Conservation (phyloP, 2,888 invertebrate genomes). For the Ditylenchus weischeri region DNA sequence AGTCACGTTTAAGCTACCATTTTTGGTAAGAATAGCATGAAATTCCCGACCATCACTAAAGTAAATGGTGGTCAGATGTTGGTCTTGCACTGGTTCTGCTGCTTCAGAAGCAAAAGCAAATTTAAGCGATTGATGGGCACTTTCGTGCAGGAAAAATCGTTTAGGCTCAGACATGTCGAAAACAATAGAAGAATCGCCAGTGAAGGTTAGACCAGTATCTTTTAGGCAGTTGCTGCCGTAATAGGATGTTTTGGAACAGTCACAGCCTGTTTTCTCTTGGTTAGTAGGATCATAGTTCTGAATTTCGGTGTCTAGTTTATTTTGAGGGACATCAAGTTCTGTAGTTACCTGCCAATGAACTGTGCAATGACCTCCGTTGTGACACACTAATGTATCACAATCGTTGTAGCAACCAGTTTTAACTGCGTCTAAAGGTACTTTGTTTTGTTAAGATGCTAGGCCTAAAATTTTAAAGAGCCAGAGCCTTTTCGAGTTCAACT, state of each 20-base stretch:
- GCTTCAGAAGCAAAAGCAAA: constrained; percentile 42
- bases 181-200: constrained; percentile 31
- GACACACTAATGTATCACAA: constrained; percentile 43
- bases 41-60: constrained; percentile 37
- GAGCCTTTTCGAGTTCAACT: too few relatives aligned
- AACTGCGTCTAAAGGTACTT: constrained; percentile 31
- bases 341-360: constrained; percentile 40
- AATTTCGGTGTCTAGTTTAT: background rate
- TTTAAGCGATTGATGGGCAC: constrained; percentile 38
- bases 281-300: constrained; percentile 39
- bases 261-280: constrained; percentile 40
- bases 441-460: constrained; percentile 1
- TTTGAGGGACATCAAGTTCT: too few relatives aligned
- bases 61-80: constrained; percentile 29
- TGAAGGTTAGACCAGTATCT: constrained; percentile 39
- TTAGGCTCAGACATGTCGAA: constrained; percentile 42
- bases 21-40: constrained; percentile 42
- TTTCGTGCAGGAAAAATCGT: constrained; percentile 23
- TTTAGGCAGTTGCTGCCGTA: constrained; percentile 40
- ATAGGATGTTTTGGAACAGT: constrained; percentile 50
- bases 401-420: constrained; percentile 44
- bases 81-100: constrained; percentile 19
- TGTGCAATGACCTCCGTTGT: constrained; percentile 52
- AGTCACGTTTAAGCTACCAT: constrained; percentile 42
- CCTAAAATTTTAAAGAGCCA: too few relatives aligned